phyloP scores from a whole-genome alignment of 1,140 invertebrate species.

The Bactericera cockerelli region DNA sequence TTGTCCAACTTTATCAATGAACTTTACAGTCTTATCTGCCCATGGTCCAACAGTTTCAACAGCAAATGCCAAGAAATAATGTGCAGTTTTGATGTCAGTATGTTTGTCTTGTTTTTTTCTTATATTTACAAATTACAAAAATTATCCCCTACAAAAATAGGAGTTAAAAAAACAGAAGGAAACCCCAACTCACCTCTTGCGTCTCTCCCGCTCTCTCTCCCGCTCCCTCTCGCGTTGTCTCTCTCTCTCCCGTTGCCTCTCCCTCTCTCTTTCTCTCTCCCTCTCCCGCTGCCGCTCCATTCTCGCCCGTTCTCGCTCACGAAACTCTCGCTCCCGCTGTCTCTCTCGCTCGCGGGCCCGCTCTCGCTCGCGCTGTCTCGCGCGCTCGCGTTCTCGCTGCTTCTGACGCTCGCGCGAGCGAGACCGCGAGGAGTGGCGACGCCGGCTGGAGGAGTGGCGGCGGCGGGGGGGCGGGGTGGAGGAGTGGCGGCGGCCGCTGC shows the following conservation, averaged over 20 bases:
- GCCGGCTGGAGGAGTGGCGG: background rate
- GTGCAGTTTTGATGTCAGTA: too few species aligned
- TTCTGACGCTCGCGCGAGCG: background rate
- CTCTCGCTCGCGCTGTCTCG: background rate
- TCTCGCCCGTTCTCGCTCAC: background rate
- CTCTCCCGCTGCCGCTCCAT: background rate
- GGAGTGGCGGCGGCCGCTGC: background rate
- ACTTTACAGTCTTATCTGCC: too few species aligned
- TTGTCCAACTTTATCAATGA: too few species aligned
- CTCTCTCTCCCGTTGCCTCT: background rate
- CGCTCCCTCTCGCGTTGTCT: background rate
- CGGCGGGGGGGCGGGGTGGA: background rate
- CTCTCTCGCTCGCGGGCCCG: background rate
- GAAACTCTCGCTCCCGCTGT: background rate
- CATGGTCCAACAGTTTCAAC: too few species aligned
- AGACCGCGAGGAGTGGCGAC: background rate
- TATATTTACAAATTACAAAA: too few species aligned
- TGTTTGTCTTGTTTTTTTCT: too few species aligned
- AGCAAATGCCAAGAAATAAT: too few species aligned
- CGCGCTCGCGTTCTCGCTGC: background rate
- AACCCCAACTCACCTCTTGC: background rate
- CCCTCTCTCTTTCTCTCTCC: background rate
- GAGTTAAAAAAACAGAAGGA: too few species aligned
- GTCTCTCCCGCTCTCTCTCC: background rate
- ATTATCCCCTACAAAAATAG: too few species aligned